A percentile compares a stretch with the other conserved stretches of the same genome.
Conservation (phyloP, 2,113 vertebrate genomes). For the Limnothrissa miodon region DNA sequence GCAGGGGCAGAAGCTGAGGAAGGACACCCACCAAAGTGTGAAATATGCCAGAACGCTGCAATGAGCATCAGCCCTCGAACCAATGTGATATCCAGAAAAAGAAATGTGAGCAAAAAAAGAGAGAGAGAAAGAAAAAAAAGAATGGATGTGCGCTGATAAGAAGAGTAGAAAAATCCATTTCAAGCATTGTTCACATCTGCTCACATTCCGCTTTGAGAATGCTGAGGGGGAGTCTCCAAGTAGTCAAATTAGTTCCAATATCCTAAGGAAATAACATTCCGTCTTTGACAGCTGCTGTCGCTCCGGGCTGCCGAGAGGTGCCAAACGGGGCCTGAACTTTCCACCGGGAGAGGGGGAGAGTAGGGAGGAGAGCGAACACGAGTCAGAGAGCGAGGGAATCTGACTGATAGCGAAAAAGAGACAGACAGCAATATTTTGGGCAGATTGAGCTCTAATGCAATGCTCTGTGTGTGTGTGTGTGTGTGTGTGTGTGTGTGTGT, state of each 20-base stretch:
- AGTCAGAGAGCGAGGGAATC: background rate
- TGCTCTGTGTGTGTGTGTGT: background rate
- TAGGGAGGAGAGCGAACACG: background rate
- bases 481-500: background rate
- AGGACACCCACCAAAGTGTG: constrained; percentile 6
- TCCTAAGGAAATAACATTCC: constrained; percentile 13
- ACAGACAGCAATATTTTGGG: background rate
- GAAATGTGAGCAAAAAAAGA: no score
- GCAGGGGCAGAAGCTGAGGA: background rate
- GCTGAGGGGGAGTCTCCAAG: background rate
- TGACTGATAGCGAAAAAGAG: background rate
- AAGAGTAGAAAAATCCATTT: background rate
- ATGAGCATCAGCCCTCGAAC: background rate
- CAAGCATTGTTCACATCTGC: constrained; percentile 17
- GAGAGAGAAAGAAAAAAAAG: no score
- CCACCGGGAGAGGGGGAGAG: background rate
- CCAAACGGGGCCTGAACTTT: background rate
- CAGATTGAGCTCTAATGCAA: constrained; percentile 4
- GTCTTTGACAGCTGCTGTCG: constrained; percentile 8
- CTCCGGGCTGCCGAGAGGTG: background rate
- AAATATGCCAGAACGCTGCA: background rate
- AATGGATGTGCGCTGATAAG: background rate
- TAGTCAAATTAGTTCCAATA: constrained; percentile 13
- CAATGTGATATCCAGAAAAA: constrained; percentile 8
- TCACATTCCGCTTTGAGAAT: background rate